Conservation (phyloP, 2,113 vertebrate species). For the Hippocampus barbouri region DNA sequence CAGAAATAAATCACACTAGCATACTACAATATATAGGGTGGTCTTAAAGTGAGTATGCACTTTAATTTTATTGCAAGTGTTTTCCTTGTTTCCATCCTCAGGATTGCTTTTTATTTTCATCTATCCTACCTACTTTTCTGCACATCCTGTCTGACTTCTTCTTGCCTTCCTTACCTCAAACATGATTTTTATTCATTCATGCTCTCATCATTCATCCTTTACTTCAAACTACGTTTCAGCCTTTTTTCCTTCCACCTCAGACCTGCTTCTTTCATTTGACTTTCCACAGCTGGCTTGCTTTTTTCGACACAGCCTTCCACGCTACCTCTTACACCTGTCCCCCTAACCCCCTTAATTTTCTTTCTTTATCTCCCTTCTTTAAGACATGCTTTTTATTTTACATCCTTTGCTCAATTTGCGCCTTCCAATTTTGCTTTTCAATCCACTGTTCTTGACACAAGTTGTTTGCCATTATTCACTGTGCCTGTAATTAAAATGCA, state of each 20-base stretch:
- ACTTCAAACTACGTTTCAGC: not conserved
- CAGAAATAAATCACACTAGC: not conserved
- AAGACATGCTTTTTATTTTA: not conserved
- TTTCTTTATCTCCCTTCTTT: not conserved
- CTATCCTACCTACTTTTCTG: too few relatives aligned
- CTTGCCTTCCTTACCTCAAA: too few relatives aligned
- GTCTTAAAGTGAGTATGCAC: too few relatives aligned
- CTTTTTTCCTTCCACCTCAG: not conserved
- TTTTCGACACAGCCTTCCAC: not conserved
- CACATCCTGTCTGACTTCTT: too few relatives aligned
- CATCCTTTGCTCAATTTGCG: not conserved
- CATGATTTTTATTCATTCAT: too few relatives aligned
- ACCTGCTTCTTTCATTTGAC: not conserved
- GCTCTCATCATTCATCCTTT: too few relatives aligned
- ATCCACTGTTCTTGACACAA: not conserved
- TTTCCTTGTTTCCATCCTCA: not conserved
- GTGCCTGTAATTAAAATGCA: not conserved
- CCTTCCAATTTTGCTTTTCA: not conserved
- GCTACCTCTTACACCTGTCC: too few relatives aligned
- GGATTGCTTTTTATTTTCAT: not conserved
- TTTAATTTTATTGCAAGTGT: too few relatives aligned
- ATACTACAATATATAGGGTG: not conserved
- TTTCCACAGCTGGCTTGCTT: not conserved
- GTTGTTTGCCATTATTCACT: not conserved
- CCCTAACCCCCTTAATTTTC: not conserved